Percentiles rank a stretch among this genome's conserved stretches.
phyloP scores from a whole-genome alignment of 1,140 invertebrate species.

The Diuraphis noxia region DNA sequence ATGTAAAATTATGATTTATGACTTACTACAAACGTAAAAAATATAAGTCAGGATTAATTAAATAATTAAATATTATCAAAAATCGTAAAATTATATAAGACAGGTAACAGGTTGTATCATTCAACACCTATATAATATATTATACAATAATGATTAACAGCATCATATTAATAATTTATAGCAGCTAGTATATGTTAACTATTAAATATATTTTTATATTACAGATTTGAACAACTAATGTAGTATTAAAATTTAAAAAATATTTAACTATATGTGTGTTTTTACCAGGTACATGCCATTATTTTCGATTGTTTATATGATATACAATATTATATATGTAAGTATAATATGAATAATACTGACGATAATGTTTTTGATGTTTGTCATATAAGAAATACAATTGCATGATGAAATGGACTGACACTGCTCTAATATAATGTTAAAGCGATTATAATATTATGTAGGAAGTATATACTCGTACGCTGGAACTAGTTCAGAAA shows the following conservation, averaged over 20 bases:
- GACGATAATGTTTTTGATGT: background rate
- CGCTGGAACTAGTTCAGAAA: constrained; percentile 3
- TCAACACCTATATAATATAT: background rate
- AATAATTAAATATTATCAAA: too few species aligned
- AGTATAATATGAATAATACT: background rate
- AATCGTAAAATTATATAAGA: background rate
- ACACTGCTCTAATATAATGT: background rate
- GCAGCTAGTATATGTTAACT: background rate
- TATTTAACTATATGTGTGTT: background rate
- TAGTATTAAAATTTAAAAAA: background rate
- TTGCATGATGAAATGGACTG: background rate
- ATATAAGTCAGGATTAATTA: background rate
- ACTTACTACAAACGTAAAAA: background rate
- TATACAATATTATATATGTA: too few species aligned
- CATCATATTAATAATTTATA: background rate
- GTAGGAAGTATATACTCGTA: background rate
- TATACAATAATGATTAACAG: background rate
- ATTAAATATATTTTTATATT: background rate
- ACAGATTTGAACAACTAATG: background rate
- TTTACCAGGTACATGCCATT: background rate
- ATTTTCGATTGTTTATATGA: background rate
- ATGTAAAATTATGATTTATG: background rate
- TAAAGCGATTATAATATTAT: background rate
- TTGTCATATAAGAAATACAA: background rate
- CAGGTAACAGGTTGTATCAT: background rate